Evolutionary conservation across 2,888 invertebrate species (phyloP), one percentile per base, ranked within the genome.

Genomic region (Drosophila incognita): DNA sequence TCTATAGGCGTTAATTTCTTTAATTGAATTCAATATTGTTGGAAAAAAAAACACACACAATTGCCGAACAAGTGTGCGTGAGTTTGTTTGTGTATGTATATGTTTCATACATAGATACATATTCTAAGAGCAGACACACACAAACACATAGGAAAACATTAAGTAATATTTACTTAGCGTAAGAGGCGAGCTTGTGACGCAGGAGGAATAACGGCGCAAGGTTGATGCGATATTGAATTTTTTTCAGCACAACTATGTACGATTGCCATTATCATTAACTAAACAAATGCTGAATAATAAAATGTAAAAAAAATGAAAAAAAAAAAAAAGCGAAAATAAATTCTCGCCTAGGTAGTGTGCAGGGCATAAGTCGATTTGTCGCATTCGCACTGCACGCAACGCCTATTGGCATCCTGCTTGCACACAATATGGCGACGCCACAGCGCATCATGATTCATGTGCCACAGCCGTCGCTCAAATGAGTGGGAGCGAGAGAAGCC

Each of bases 121-220:
- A 86, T 89, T 86, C 89, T 83, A 71, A 73, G 75, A 57, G 68
- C 35, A 35, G 46, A 29, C 27, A 57, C 60, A 88, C 73, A 86
- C 72, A 65, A 74, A 88, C 78, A 88, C 71, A 86, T 69, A 46
- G 40, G 27, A 74, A 80, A 86, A 76, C 82, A 85, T 85, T 85
- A 89, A 85, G 84, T 89, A 85, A 85, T 85, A 89, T 85, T 85
- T 84, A 89, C 84, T 84, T 69, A 54, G 65, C 69, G 68, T 40
- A 74, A 69, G 49, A 65, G 33, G 40, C 68, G 35, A 61, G 38
- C 49, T 31, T 67, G 59, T 56, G 75, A 70, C 60, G 68, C 61
- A 71, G 35, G 38, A 33, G 15, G 48, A 24, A 46, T 8, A 24
- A 62, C 35, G 48, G 27, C 29, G 56, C 70, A 77, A 84, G 73